Evolutionary conservation across 1,140 invertebrate genomes (phyloP).

Genomic region (Babylonia areolata): DNA sequence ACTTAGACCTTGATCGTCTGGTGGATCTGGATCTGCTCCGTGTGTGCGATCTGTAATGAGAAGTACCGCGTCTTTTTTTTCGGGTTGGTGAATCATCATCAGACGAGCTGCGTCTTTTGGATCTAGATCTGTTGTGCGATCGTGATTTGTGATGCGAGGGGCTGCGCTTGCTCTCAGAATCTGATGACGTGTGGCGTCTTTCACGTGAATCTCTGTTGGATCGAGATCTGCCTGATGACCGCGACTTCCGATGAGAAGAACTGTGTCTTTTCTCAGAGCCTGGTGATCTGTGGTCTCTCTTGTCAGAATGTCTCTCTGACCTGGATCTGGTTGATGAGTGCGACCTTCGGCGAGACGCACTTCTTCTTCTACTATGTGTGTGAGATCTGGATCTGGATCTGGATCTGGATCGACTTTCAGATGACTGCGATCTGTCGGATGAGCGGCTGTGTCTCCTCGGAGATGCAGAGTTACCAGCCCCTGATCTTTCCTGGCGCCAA

Average conservation of each 20-base stretch:
- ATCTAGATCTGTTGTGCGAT: neutral
- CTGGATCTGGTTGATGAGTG: too few relatives aligned
- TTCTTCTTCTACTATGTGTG: too few relatives aligned
- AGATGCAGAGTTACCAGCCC: neutral
- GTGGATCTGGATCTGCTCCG: neutral
- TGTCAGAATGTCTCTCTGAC: neutral
- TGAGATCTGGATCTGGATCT: too few relatives aligned
- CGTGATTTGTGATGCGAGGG: neutral
- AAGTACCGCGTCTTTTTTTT: neutral
- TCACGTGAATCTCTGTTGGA: neutral
- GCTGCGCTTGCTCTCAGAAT: neutral
- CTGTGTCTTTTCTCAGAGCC: neutral
- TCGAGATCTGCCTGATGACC: neutral
- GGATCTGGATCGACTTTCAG: neutral
- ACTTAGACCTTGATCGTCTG: neutral
- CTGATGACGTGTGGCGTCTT: neutral
- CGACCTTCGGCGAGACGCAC: too few relatives aligned
- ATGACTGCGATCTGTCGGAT: neutral
- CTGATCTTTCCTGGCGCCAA: neutral
- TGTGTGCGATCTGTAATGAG: neutral
- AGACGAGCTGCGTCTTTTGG: neutral
- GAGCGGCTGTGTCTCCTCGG: neutral
- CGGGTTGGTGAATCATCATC: neutral
- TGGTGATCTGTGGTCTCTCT: neutral
- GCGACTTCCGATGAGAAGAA: neutral